Percentiles rank a stretch among this genome's conserved stretches.
phyloP scores from a whole-genome alignment of 2,113 vertebrate species.

The Burhinus oedicnemus region DNA sequence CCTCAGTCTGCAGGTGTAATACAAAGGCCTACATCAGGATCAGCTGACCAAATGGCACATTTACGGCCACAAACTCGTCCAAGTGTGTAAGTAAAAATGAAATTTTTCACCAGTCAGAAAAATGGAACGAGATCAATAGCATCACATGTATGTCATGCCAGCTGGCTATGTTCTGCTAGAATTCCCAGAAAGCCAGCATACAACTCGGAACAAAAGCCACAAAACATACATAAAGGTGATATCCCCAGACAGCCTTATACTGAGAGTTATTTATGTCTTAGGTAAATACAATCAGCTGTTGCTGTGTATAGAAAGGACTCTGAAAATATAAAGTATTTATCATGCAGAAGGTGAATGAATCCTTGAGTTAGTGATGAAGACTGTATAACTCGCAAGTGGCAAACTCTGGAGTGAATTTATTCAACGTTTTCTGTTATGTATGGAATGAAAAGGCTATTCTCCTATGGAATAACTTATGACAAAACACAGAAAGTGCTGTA shows the following conservation, averaged over 20 bases:
- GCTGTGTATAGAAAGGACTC: not conserved
- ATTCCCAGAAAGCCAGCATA: not conserved
- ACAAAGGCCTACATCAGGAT: constrained; percentile 82
- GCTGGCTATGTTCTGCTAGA: not conserved
- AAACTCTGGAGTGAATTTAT: not conserved
- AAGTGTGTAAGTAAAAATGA: constrained; percentile 88
- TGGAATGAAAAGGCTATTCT: constrained; percentile 4
- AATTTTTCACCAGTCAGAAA: not conserved
- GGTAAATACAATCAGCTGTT: not conserved
- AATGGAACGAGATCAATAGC: not conserved
- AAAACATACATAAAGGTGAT: not conserved
- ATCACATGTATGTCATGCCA: not conserved
- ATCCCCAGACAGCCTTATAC: not conserved
- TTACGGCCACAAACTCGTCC: constrained; percentile 85
- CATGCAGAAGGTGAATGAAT: not conserved
- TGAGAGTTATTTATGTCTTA: not conserved
- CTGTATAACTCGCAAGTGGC: not conserved
- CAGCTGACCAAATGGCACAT: constrained; percentile 84
- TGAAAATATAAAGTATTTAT: not conserved
- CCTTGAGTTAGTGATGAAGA: not conserved
- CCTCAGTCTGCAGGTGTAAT: constrained; percentile 72
- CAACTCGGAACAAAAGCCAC: not conserved
- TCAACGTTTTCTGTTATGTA: not conserved
- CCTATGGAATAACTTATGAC: not conserved
- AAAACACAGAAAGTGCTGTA: not conserved